Evolutionary conservation across 1,140 invertebrate species (phyloP), one percentile per base, ranked within the genome.

Genomic region (Drosophila melanica): DNA sequence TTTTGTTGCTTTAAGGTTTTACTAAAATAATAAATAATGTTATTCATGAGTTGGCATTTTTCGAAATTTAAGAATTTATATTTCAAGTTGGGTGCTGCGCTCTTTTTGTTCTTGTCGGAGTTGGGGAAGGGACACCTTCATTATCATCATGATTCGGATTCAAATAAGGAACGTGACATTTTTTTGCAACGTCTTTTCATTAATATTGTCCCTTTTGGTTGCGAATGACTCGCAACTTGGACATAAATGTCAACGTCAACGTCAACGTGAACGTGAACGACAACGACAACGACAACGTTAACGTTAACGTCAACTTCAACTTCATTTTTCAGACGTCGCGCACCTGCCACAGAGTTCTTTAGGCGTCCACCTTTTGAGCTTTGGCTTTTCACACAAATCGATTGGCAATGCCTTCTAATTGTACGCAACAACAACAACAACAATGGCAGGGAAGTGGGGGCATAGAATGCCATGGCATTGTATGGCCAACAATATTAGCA

Each of bases 391-490:
- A 86, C 84, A 86, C 82, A 89, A 89, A 87, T 87, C 82, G 82
- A 87, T 87, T 87, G 82, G 82, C 82, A 87, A 87, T 89, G 82
- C 82, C 82, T 87, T 81, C 84, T 87, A 87, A 87, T 87, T 87
- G 82, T 87, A 87, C 82, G 86, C 82, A 76, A 81, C 64, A 60
- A 48, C 64, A 66, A 48, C 64, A 66, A 66, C 55, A 72, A 27
- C 67, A 47, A 30, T 44, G 47, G 45, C 39, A 20, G 11, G n/a
- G 11, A 27, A n/a, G 44, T 5, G 62, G 54, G 41, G 47, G 11
- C 45, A 30, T 63, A 63, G 68, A 72, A 66, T 71, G 68, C 68
- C 68, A 71, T 71, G 68, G 68, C 68, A 71, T 66, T 71, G 68
- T 71, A 58, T 57, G 54, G 70, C 23, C 80, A 68, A 69, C 71